phyloP scores from a whole-genome alignment of 2,797 vertebrate species.

The Coilia nasus region DNA sequence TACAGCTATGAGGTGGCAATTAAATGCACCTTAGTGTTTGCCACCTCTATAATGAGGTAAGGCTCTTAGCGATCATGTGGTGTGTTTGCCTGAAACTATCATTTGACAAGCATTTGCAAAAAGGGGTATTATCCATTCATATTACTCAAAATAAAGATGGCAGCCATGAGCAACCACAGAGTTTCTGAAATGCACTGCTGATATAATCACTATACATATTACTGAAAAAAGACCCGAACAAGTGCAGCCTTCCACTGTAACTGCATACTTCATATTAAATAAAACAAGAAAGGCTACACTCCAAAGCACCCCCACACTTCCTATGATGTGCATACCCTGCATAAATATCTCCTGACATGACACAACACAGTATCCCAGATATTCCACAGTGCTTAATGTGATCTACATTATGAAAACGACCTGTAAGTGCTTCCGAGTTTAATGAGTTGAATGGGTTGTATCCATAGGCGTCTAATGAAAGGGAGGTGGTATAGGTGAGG shows the following conservation, averaged over 20 bases:
- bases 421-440: neutral
- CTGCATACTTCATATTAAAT: no score
- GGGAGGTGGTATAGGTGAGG: neutral
- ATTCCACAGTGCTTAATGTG: neutral
- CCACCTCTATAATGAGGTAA: neutral
- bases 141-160: neutral
- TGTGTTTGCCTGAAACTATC: neutral
- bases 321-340: neutral
- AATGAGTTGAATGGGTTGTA: neutral
- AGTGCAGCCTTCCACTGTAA: neutral
- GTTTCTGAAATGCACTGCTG: neutral
- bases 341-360: neutral
- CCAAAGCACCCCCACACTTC: neutral
- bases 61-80: conserved; percentile 4
- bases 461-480: neutral
- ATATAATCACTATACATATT: neutral
- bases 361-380: neutral
- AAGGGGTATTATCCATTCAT: neutral
- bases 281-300: no score
- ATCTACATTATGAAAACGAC: neutral
- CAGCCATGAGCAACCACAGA: neutral
- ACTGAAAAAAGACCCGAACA: neutral
- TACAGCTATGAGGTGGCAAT: conserved; percentile 3
- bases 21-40: conserved; percentile 24
- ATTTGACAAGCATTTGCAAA: conserved; percentile 4